phyloP scores from a whole-genome alignment of 2,888 invertebrate genomes.

The Xiphydria camelus region DNA sequence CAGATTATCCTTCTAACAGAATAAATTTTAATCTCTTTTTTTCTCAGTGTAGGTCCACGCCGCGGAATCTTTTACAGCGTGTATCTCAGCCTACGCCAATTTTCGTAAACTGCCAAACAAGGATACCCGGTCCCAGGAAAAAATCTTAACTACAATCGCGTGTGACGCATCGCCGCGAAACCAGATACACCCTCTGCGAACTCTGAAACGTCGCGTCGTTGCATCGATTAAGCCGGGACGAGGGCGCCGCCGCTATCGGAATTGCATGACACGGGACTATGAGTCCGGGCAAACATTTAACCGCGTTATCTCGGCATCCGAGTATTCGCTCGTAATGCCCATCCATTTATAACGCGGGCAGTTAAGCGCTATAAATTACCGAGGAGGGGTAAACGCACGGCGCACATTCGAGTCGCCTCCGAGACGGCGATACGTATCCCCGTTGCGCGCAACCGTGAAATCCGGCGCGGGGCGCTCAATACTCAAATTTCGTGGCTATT shows the following conservation, averaged over 20 bases:
- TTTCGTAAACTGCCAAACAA: too few relatives aligned
- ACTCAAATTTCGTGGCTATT: constrained; percentile 1
- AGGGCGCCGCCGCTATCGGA: constrained; percentile 6
- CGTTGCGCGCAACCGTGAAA: not conserved
- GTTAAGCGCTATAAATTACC: constrained; percentile 24
- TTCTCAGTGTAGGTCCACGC: too few relatives aligned
- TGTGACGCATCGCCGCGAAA: too few relatives aligned
- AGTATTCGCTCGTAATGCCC: constrained; percentile 22
- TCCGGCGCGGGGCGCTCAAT: not conserved
- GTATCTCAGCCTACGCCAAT: too few relatives aligned
- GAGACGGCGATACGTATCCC: constrained; percentile 7
- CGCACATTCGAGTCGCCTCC: constrained; percentile 17
- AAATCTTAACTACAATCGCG: too few relatives aligned
- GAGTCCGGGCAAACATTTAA: constrained; percentile 21
- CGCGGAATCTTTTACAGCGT: too few relatives aligned
- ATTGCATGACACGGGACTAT: constrained; percentile 20
- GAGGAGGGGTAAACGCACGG: constrained; percentile 20
- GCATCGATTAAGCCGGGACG: not conserved
- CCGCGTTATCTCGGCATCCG: constrained; percentile 19
- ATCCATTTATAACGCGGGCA: constrained; percentile 22
- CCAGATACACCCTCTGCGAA: too few relatives aligned
- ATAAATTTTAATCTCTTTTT: too few relatives aligned
- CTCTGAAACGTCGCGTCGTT: too few relatives aligned
- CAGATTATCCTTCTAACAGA: too few relatives aligned
- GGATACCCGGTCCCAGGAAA: too few relatives aligned